Conservation (phyloP, 2,113 vertebrate genomes). For the Phalacrocorax pelagicus region DNA sequence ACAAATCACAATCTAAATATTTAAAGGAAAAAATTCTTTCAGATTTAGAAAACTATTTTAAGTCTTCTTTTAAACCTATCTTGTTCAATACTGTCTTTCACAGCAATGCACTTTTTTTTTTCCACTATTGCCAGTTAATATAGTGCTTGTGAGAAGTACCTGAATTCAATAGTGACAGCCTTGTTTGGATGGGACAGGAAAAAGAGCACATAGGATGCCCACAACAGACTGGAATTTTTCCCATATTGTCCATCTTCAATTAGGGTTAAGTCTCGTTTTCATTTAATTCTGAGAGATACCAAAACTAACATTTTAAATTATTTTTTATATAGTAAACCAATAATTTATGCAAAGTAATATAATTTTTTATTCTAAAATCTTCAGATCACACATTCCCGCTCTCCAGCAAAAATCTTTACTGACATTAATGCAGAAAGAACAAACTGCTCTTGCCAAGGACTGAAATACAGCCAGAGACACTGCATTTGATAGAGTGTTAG, state of each 20-base stretch:
- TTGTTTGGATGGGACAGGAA: neutral
- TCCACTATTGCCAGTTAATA: neutral
- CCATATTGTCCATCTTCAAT: neutral
- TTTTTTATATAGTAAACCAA: neutral
- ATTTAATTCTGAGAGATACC: neutral
- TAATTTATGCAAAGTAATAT: neutral
- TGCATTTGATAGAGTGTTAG: neutral
- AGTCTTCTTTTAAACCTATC: neutral
- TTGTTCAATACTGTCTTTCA: neutral
- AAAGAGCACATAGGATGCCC: neutral
- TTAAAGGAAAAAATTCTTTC: conserved; percentile 11
- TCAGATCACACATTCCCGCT: neutral
- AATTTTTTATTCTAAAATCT: neutral
- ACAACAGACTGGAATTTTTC: neutral
- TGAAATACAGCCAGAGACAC: neutral
- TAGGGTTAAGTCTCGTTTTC: neutral
- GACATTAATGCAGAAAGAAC: neutral
- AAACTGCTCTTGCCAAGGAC: neutral
- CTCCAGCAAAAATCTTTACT: neutral
- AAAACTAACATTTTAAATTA: neutral
- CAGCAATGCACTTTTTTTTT: neutral
- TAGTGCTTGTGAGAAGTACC: neutral
- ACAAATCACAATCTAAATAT: conserved; percentile 48
- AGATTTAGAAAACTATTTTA: neutral
- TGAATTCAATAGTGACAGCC: neutral